phyloP scores from a whole-genome alignment of 2,113 vertebrate species.

The Sinocyclocheilus rhinocerous region DNA sequence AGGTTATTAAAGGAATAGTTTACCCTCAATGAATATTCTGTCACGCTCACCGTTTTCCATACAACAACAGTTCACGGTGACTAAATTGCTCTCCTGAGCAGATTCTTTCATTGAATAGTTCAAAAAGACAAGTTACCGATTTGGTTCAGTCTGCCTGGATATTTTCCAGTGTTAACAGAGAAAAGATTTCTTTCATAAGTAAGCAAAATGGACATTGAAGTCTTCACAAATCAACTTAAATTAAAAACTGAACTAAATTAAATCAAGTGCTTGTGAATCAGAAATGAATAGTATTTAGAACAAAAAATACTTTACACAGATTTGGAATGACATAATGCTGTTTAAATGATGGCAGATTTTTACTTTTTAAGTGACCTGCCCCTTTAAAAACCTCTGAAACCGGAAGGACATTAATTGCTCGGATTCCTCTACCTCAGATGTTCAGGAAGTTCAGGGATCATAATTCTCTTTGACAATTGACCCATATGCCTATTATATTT shows the following conservation, averaged over 20 bases:
- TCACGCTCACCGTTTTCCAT: neutral
- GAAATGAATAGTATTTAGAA: too few relatives aligned
- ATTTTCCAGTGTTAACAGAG: neutral
- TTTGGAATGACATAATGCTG: neutral
- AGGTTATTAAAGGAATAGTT: slow-evolving; percentile 27
- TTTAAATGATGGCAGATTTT: neutral
- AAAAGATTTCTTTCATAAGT: too few relatives aligned
- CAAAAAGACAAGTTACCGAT: neutral
- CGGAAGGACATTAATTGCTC: neutral
- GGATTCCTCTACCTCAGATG: neutral
- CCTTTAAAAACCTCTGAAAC: neutral
- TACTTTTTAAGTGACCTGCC: neutral
- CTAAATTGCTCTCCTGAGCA: neutral
- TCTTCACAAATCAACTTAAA: too few relatives aligned
- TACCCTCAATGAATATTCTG: neutral
- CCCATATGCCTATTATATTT: neutral
- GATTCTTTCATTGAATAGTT: neutral
- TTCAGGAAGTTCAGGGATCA: neutral
- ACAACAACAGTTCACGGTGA: neutral
- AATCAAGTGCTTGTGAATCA: neutral
- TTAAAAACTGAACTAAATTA: neutral
- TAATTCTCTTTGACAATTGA: neutral
- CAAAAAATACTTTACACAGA: neutral
- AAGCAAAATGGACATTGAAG: too few relatives aligned
- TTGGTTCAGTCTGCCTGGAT: neutral